A percentile compares a stretch with the other conserved stretches of the same genome.
These are phyloP conservation scores for Holacanthus passer DNA, from an alignment of 2,113 vertebrate genomes.

Conservation along the genomic window DNA sequence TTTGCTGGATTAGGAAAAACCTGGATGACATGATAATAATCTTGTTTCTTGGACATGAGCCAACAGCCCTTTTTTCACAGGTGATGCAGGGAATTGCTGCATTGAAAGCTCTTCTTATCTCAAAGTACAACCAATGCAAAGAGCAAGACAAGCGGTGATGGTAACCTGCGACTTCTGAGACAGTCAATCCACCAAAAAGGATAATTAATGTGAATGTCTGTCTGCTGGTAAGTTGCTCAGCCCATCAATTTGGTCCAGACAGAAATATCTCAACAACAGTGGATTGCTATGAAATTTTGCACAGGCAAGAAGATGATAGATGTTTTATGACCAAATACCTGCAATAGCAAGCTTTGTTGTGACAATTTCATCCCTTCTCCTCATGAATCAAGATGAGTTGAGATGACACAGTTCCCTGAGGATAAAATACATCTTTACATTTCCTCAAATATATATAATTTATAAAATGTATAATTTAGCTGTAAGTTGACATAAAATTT, in stretches of 20 bases:
- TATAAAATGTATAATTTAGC: not conserved
- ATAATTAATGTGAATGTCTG: not conserved
- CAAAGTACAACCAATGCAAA: not conserved
- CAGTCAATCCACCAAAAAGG: no score
- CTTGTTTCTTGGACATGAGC: not conserved
- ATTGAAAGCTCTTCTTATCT: not conserved
- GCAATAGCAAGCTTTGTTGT: no score
- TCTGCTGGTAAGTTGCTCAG: not conserved
- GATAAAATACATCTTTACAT: not conserved
- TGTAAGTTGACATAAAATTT: no score
- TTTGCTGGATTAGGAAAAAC: not conserved
- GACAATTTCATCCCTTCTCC: not conserved
- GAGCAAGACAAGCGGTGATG: not conserved
- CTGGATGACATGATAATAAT: not conserved
- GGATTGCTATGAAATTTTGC: not conserved
- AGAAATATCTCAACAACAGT: not conserved
- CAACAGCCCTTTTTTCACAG: not conserved
- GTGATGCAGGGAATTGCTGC: not conserved
- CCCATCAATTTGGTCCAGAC: not conserved
- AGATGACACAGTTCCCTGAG: not conserved
- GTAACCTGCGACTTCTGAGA: constrained; percentile 19
- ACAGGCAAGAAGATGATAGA: no score
- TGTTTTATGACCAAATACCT: no score
- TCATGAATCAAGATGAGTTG: no score
- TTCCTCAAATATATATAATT: not conserved